A percentile compares a stretch with the other conserved stretches of the same genome.
Conservation (phyloP, 2,113 vertebrate genomes). For the Corythaeola cristata region DNA sequence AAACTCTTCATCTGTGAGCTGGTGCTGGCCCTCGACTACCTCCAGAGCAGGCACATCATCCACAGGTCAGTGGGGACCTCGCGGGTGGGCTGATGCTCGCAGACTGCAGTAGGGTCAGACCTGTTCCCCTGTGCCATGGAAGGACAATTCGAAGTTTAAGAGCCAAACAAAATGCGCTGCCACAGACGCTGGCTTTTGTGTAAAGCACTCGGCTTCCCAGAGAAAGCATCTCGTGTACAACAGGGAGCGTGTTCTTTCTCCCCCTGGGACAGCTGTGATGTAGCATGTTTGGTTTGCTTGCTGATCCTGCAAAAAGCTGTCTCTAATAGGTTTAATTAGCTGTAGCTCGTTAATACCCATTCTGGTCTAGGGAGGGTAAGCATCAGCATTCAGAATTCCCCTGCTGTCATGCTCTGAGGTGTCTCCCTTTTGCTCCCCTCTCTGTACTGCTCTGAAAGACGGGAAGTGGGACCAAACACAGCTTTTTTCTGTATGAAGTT, state of each 20-base stretch:
- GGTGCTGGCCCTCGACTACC: conserved; percentile 90
- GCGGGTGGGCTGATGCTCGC: not conserved
- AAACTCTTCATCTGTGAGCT: conserved; percentile 94
- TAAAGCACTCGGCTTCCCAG: not conserved
- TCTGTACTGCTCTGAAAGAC: not conserved
- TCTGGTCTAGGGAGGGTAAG: not conserved
- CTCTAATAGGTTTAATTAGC: not conserved
- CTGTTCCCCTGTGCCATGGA: not conserved
- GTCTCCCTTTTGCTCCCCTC: not conserved
- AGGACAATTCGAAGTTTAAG: not conserved
- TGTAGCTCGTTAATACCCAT: not conserved
- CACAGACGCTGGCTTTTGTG: rapidly evolving
- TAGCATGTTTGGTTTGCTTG: not conserved
- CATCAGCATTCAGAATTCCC: not conserved
- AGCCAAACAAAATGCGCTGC: not conserved
- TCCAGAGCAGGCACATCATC: conserved; percentile 88
- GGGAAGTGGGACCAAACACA: not conserved
- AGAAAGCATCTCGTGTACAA: not conserved
- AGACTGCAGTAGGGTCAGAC: not conserved
- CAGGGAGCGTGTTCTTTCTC: not conserved
- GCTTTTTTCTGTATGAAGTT: not conserved
- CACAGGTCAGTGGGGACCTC: conserved; percentile 83
- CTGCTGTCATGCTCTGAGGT: not conserved
- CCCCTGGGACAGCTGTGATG: not conserved
- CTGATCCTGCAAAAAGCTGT: not conserved